Evolutionary conservation across 2,797 vertebrate species (phyloP), one percentile per base, ranked within the genome.

Genomic region (Trichosurus vulpecula): DNA sequence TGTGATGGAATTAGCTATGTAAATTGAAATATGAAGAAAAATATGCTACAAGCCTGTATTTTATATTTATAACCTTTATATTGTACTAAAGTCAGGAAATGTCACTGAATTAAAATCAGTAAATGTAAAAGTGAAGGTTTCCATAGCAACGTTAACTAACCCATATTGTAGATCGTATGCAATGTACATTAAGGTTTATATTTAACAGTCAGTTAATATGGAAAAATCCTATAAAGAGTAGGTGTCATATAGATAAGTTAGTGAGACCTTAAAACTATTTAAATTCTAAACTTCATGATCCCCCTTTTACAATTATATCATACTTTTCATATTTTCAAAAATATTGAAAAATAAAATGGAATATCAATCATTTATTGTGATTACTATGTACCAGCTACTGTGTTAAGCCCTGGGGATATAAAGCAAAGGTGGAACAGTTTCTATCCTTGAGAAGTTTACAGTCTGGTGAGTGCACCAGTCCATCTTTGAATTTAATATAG

Each of bases 31-130:
- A 95, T 97, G 96, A 9, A 54, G 96, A 97, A 95, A 96, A 95
- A 92, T 93, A 93, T 91, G 95, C 92, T 93, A 94, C 93, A 97
- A 98, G 98, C 97, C 97, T 97, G 95, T 97, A 97, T 96, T 97
- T 92, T 98, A 97, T 98, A 98, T 98, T 98, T 98, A 98, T 98
- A 98, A 97, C 97, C 97, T 98, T 98, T 98, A 98, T 97, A 97
- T 98, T 98, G 98, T 98, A 98, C 98, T 96, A 93, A 98, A 98
- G 97, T 98, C 97, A 98, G 97, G 97, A 98, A 98, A 98, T 98
- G 98, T 98, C 97, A 98, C 96, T 95, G 97, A 98, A 98, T 98
- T 98, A 98, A 97, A 97, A 97, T 97, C 98, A 97, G 97, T 97
- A 98, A 98, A 98, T 97, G 98, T 96, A 97, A 97, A 98, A 98